These are phyloP conservation scores for Keiferia lycopersicella DNA, from an alignment of 2,888 invertebrate genomes.

Conservation along the genomic window DNA sequence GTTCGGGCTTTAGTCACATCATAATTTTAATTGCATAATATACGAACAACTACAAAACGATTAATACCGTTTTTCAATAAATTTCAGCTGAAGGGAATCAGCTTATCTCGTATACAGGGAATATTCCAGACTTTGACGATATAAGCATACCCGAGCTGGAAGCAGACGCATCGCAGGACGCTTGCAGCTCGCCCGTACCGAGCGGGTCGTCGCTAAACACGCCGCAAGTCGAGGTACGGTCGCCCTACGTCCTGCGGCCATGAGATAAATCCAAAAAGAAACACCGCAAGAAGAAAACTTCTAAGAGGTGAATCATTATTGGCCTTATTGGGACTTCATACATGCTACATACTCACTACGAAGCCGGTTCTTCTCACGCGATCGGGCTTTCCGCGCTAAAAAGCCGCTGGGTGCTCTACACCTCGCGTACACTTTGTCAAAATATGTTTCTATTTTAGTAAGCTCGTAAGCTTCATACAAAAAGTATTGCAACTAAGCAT, in stretches of 20 bases:
- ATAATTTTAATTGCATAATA: background rate
- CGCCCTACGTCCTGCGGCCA: conserved; percentile 59
- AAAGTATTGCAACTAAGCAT: background rate
- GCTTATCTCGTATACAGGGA: conserved; percentile 80
- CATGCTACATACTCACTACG: background rate
- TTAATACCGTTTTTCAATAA: conserved; percentile 29
- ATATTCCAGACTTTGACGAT: conserved; percentile 79
- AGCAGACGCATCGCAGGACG: conserved; percentile 60
- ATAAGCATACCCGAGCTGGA: conserved; percentile 70
- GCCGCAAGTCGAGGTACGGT: conserved; percentile 59
- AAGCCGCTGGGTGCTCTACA: too few relatives aligned
- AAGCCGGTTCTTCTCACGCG: background rate
- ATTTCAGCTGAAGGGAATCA: conserved; percentile 80
- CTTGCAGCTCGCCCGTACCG: conserved; percentile 48
- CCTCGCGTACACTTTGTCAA: too few relatives aligned
- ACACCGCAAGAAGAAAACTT: conserved; percentile 36
- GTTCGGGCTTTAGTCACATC: background rate
- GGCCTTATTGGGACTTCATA: background rate
- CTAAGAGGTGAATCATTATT: conserved; percentile 32
- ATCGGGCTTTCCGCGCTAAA: too few relatives aligned
- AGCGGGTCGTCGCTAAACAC: conserved; percentile 65
- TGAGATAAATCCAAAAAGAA: conserved; percentile 42
- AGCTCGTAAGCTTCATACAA: background rate
- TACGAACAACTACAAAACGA: background rate
- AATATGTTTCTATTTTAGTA: too few relatives aligned